These are phyloP conservation scores for Pomatorhinus ruficollis DNA, from an alignment of 2,113 vertebrate genomes.

Conservation along the genomic window DNA sequence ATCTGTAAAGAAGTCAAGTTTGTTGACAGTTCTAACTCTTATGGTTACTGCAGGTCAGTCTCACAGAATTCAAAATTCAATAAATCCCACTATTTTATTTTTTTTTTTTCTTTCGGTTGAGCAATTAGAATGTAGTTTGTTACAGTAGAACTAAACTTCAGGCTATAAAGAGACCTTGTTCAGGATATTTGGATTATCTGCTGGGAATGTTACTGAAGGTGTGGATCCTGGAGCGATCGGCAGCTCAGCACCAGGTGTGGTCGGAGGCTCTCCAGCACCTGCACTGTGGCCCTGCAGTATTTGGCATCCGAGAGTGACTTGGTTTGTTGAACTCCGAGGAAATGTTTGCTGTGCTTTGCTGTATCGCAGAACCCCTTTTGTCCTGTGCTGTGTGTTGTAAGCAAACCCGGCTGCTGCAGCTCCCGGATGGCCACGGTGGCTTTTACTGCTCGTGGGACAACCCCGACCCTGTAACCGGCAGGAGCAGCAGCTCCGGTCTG, in stretches of 20 bases:
- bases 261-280: background rate
- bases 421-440: background rate
- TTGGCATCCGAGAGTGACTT: background rate
- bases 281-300: background rate
- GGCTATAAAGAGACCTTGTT: background rate
- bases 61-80: constrained; percentile 33
- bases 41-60: constrained; percentile 64
- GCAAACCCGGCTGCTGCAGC: background rate
- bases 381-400: background rate
- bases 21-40: constrained; percentile 52
- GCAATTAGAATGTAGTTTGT: constrained; percentile 54
- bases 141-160: constrained; percentile 44
- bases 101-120: background rate
- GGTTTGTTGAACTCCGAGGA: background rate
- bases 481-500: background rate
- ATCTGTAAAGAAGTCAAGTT: constrained; percentile 56
- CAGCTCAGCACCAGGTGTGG: background rate
- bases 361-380: background rate
- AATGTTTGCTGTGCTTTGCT: background rate
- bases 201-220: background rate
- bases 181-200: background rate
- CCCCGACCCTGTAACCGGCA: fast-evolving
- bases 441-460: background rate
- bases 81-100: background rate
- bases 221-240: background rate